Evolutionary conservation across 2,888 invertebrate genomes (phyloP).

Genomic region (Coremacera marginata): DNA sequence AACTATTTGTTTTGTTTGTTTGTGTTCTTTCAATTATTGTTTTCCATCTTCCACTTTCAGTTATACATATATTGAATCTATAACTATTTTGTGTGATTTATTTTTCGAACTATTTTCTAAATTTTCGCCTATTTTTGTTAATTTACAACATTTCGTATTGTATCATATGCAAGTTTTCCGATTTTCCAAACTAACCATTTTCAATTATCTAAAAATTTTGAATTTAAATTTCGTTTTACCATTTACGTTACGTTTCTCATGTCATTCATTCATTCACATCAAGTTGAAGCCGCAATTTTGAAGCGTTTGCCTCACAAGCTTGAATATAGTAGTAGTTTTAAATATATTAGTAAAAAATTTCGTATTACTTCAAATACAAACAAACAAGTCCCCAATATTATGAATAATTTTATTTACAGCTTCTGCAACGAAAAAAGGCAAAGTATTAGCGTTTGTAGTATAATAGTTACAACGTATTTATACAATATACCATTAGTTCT

Average conservation of each 20-base stretch:
- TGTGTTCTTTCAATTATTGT: constrained; percentile 36
- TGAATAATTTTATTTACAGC: background rate
- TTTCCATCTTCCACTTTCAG: constrained; percentile 23
- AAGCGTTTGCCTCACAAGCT: background rate
- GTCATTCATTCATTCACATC: background rate
- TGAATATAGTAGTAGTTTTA: background rate
- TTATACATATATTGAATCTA: constrained; percentile 12
- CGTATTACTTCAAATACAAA: background rate
- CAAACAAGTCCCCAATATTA: background rate
- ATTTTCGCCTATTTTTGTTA: constrained; percentile 28
- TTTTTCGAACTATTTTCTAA: constrained; percentile 40
- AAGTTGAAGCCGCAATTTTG: background rate
- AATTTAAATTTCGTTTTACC: background rate
- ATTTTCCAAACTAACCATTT: constrained; percentile 35
- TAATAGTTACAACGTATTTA: too few species aligned
- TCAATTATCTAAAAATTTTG: constrained; percentile 21
- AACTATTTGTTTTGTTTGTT: constrained; percentile 33
- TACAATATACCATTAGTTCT: background rate
- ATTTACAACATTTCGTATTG: constrained; percentile 23
- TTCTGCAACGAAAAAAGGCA: constrained; percentile 12
- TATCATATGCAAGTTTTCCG: constrained; percentile 16
- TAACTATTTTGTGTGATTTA: constrained; percentile 6
- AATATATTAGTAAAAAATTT: background rate
- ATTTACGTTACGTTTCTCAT: constrained; percentile 28
- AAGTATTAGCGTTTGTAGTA: background rate